A percentile compares a stretch with the other conserved stretches of the same genome.
phyloP scores from a whole-genome alignment of 1,140 invertebrate species.

The Venturia canescens region DNA sequence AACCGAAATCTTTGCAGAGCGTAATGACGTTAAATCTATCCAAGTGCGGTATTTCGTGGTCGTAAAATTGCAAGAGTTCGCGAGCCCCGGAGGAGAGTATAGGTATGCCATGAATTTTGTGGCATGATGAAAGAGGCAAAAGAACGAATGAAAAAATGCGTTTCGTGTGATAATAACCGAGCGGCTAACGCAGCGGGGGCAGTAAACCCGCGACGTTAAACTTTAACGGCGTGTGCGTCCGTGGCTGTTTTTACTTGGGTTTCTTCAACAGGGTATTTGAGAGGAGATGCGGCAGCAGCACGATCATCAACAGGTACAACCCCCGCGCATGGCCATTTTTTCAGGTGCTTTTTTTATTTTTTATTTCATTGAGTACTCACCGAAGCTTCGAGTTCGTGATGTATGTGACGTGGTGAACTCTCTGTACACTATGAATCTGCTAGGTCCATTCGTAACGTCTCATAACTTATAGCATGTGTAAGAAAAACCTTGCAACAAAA shows the following conservation, averaged over 20 bases:
- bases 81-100: background rate
- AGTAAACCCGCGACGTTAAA: constrained; percentile 46
- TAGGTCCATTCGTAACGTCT: constrained; percentile 4
- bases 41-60: constrained; percentile 28
- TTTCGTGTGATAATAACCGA: constrained; percentile 35
- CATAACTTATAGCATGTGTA: constrained; percentile 3
- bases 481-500: background rate
- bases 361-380: constrained; percentile 6
- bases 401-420: constrained; percentile 37
- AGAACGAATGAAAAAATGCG: constrained; percentile 13
- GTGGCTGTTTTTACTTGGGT: background rate
- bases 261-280: background rate
- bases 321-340: background rate
- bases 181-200: constrained; percentile 22
- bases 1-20: background rate
- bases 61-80: constrained; percentile 9
- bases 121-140: constrained; percentile 7
- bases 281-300: constrained; percentile 2
- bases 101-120: constrained; percentile 18
- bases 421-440: constrained; percentile 26
- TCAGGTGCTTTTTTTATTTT: background rate
- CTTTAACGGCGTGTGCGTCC: constrained; percentile 41
- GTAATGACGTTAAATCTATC: constrained; percentile 44
- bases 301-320: background rate
- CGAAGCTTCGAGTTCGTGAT: constrained; percentile 10